A percentile compares a stretch with the other conserved stretches of the same genome.
Evolutionary conservation across 2,888 invertebrate species (phyloP).

Genomic region (Hirtodrosophila trivittata): DNA sequence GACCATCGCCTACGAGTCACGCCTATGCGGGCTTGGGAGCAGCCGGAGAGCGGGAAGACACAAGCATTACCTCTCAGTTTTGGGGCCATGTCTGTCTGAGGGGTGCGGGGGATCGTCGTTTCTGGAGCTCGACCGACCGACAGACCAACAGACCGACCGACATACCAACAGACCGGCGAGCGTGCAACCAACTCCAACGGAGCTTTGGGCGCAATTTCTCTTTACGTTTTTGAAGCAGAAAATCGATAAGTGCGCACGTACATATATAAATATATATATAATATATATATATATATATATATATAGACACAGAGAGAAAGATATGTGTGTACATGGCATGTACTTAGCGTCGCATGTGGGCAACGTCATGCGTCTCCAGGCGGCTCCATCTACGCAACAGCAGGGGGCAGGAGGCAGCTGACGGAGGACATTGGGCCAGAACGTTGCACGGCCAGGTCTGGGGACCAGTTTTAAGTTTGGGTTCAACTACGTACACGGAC

Average conservation of each 20-base stretch:
- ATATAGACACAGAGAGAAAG: constrained; percentile 5
- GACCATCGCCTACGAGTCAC: constrained; percentile 40
- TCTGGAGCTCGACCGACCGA: constrained; percentile 22
- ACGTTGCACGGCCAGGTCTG: background rate
- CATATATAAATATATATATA: constrained; percentile 58
- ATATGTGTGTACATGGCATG: constrained; percentile 40
- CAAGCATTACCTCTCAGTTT: constrained; percentile 1
- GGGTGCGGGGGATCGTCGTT: constrained; percentile 5
- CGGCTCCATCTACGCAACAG: constrained; percentile 32
- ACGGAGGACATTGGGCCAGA: constrained; percentile 1
- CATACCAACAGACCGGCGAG: constrained; percentile 10
- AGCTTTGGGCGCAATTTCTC: constrained; percentile 68
- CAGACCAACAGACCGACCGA: constrained; percentile 12
- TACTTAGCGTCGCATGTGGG: constrained; percentile 61
- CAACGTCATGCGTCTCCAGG: constrained; percentile 67
- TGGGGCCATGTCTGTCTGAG: background rate
- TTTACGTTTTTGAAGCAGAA: constrained; percentile 67
- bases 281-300: background rate
- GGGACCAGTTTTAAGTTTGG: background rate
- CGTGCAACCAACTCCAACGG: constrained; percentile 28
- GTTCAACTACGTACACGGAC: background rate
- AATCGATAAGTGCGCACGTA: constrained; percentile 75
- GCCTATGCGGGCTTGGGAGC: constrained; percentile 24
- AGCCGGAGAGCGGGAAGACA: background rate
- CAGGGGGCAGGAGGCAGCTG: constrained; percentile 5